Base-by-base conservation (phyloP, 2,888 invertebrate species). In the Lathronympha strigana region DNA sequence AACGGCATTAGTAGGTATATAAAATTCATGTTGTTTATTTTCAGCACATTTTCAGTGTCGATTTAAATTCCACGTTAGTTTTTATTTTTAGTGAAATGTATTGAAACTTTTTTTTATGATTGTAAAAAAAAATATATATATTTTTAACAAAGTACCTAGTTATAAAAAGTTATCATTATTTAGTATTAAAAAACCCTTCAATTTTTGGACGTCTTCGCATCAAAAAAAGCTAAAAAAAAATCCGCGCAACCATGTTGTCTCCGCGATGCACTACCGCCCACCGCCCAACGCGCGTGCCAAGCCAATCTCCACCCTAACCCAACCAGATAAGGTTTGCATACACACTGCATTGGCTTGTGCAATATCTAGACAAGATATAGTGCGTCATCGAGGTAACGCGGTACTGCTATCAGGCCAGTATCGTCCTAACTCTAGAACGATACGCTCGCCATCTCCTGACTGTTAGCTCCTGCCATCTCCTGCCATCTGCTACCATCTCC, bases 351-450 rank as follows among this genome's bases (percentile, higher is more conserved):
- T 51, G 9, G 4, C 11, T 33, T 13, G 36, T 36, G 53, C 36
- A 36, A 13, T 36, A 40, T 40, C 54, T 54, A 38, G 36, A 9
- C 8, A 53, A 53, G 25, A 54, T 15, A 36, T 1, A 11, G 15
- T 23, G 15, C 4, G 21, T 36, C n/a, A 36, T 38, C 51, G 33
- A 25, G 38, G 54, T 38, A 38, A 33, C 33, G 9, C 38, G 38
- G 4, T 15, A 9, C 15, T 17, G 8, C 25, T 54, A 15, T 40
- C 54, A 6, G 23, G 15, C n/a, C 54, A 54, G 38, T 54, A 54
- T 15, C 25, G 25, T 25, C 23, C 25, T 17, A 15, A 1, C 54
- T 11, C 4, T 23, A 17, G 54, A 21, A 11, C 25, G 25, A 23
- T 25, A 25, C 54, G 23, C 38, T n/a, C 4, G 33, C 17, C 2